A percentile compares a stretch with the other conserved stretches of the same genome.
phyloP scores from a whole-genome alignment of 92 coral and sea anemone genomes.

The Porites divaricata region DNA sequence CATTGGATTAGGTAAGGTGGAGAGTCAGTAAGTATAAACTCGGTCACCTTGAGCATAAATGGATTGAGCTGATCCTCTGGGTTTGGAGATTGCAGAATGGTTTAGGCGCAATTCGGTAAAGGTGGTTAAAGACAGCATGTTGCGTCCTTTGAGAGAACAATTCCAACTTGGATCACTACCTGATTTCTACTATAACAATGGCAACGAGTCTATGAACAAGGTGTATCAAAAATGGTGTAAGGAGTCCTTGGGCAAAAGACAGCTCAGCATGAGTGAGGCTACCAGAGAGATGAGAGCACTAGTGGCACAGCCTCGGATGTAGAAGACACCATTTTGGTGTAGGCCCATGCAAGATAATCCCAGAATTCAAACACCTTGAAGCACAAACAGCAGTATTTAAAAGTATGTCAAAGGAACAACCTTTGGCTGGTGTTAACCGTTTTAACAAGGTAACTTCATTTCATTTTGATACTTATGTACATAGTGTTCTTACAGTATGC shows the following conservation, averaged over 20 bases:
- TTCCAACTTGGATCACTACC: conserved; percentile 1
- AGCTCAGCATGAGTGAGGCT: background rate
- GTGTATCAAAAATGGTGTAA: conserved; percentile 16
- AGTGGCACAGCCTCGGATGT: conserved; percentile 3
- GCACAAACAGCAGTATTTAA: conserved; percentile 1
- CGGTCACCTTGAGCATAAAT: background rate
- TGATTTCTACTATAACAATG: conserved; percentile 10
- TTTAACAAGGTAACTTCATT: background rate
- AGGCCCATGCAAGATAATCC: background rate
- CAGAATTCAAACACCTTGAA: conserved; percentile 19
- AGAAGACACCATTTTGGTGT: background rate
- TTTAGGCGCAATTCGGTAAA: conserved; percentile 2
- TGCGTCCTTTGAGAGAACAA: conserved; percentile 17
- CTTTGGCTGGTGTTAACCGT: conserved; percentile 1
- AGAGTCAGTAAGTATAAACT: too few relatives aligned
- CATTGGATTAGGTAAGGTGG: too few relatives aligned
- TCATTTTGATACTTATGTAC: too few relatives aligned
- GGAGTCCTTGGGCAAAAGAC: conserved; percentile 12
- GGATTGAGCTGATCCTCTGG: background rate
- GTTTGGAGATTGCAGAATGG: conserved; percentile 17
- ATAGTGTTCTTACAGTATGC: too few relatives aligned
- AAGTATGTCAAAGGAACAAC: conserved; percentile 20
- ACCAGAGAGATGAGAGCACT: conserved; percentile 6
- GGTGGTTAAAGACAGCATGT: conserved; percentile 12
- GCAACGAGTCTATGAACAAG: conserved; percentile 23